Evolutionary conservation across 2,113 vertebrate species (phyloP).

Genomic region (Sander vitreus): DNA sequence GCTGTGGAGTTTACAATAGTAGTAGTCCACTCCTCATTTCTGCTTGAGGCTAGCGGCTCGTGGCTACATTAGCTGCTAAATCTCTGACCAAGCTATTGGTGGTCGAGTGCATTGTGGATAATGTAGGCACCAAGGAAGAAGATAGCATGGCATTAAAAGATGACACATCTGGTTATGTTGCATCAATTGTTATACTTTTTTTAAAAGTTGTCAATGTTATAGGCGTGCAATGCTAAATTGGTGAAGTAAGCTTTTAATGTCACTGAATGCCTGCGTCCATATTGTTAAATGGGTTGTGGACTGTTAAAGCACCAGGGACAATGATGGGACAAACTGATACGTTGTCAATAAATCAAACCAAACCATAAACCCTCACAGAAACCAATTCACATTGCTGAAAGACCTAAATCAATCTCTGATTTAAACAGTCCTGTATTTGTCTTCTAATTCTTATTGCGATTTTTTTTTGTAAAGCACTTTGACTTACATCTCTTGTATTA

Average conservation of each 20-base stretch:
- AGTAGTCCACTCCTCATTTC: neutral
- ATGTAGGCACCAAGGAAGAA: neutral
- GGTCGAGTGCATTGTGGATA: neutral
- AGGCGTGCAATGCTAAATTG: neutral
- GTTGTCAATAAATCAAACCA: neutral
- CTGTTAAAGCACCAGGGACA: conserved; percentile 5
- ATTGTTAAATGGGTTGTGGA: neutral
- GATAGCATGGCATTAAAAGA: neutral
- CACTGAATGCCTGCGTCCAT: neutral
- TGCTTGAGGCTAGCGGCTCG: no score
- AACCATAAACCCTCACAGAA: neutral
- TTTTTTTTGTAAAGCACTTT: no score
- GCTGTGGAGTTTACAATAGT: no score
- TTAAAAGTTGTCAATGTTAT: no score
- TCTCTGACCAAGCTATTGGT: neutral
- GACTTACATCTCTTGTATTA: no score
- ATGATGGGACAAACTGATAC: neutral
- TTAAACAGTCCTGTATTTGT: neutral
- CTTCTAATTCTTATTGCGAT: no score
- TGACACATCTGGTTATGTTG: neutral
- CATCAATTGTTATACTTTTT: neutral
- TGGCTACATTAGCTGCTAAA: no score
- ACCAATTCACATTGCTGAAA: neutral
- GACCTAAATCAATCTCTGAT: neutral
- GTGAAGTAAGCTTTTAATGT: neutral